These are phyloP conservation scores for Daboia siamensis DNA, from an alignment of 2,113 vertebrate species.

Conservation along the genomic window DNA sequence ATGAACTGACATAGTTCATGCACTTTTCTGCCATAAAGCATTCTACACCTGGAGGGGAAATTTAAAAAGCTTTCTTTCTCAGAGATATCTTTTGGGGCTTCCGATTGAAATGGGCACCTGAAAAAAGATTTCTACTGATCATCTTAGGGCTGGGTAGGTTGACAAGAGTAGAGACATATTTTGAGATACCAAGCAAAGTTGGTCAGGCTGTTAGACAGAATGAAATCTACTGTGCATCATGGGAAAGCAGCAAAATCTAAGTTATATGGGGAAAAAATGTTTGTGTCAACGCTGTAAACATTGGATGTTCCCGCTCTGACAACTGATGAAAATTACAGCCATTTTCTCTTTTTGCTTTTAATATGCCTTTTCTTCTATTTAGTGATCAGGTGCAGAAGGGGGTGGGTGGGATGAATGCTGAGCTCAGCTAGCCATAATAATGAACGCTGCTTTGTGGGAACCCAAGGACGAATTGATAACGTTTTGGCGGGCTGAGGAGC, in stretches of 20 bases:
- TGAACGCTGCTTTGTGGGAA: too few species aligned
- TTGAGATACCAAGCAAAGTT: not conserved
- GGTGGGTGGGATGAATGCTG: too few species aligned
- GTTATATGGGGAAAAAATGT: not conserved
- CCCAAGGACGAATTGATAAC: too few species aligned
- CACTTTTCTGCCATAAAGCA: not conserved
- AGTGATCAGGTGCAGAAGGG: too few species aligned
- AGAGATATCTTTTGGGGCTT: not conserved
- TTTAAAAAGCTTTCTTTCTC: not conserved
- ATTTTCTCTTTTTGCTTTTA: too few species aligned
- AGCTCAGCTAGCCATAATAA: too few species aligned
- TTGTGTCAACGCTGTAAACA: not conserved
- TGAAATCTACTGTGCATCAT: not conserved
- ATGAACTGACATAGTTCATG: not conserved
- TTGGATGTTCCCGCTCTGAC: too few species aligned
- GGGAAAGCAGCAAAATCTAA: not conserved
- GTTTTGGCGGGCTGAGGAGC: too few species aligned
- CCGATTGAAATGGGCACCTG: not conserved
- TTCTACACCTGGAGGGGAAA: not conserved
- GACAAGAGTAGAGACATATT: not conserved
- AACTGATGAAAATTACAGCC: too few species aligned
- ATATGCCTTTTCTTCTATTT: too few species aligned
- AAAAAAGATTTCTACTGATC: not conserved
- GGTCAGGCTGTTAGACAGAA: not conserved
- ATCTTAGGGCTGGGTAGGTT: not conserved